phyloP scores from a whole-genome alignment of 2,888 invertebrate genomes.

The Mythimna pallens region DNA sequence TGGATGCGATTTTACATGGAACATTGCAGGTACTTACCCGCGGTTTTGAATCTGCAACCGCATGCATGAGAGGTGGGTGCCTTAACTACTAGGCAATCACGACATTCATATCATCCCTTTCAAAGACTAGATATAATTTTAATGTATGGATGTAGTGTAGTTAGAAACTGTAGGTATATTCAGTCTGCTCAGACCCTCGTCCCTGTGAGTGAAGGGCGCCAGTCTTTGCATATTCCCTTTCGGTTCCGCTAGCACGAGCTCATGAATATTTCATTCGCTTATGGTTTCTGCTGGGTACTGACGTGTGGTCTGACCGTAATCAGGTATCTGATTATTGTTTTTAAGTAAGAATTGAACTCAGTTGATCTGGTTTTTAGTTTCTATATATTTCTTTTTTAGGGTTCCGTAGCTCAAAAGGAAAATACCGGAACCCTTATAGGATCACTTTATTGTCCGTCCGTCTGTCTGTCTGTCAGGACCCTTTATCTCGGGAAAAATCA shows the following conservation, averaged over 20 bases:
- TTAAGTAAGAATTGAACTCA: neutral
- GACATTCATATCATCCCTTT: neutral
- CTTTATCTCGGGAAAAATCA: no score
- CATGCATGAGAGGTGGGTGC: no score
- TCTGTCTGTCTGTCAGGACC: no score
- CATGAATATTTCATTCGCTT: conserved; percentile 52
- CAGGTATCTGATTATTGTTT: conserved; percentile 15
- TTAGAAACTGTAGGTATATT: neutral
- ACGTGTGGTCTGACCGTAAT: conserved; percentile 27
- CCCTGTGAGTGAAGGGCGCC: conserved; percentile 41
- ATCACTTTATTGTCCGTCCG: no score
- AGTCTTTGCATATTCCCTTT: conserved; percentile 52
- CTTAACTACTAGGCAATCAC: neutral
- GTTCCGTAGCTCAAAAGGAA: no score
- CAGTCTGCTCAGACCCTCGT: conserved; percentile 43
- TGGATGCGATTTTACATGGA: no score
- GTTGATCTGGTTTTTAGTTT: neutral
- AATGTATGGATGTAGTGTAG: neutral
- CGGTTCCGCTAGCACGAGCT: conserved; percentile 20
- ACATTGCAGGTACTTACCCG: no score
- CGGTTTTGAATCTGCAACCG: no score
- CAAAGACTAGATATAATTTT: neutral
- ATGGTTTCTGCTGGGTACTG: conserved; percentile 28
- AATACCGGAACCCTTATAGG: no score
- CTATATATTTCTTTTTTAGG: no score